Evolutionary conservation across 2,113 vertebrate genomes (phyloP).

Genomic region (Malurus melanocephalus): DNA sequence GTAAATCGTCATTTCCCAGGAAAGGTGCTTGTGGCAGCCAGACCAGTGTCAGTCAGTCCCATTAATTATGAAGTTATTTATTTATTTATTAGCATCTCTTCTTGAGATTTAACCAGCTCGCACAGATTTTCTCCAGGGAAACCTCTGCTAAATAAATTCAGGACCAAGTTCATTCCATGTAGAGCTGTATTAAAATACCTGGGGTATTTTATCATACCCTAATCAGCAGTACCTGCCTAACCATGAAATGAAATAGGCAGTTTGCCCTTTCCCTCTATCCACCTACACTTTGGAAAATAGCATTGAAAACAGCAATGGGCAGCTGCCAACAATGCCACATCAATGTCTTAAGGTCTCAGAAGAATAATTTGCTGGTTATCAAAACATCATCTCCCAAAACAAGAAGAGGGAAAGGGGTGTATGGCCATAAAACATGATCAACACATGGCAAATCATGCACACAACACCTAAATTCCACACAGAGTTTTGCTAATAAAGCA

Average conservation of each 20-base stretch:
- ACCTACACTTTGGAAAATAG: not conserved
- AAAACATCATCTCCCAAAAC: not conserved
- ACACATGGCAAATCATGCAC: not conserved
- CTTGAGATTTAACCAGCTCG: not conserved
- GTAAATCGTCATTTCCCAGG: slow-evolving; percentile 40
- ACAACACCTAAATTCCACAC: not conserved
- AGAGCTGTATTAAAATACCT: not conserved
- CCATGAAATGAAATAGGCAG: not conserved
- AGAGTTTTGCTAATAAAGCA: not conserved
- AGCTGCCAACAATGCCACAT: not conserved
- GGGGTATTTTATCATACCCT: not conserved
- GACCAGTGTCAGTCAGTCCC: not conserved
- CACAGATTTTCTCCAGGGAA: slow-evolving; percentile 11
- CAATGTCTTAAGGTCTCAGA: not conserved
- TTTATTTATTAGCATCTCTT: not conserved
- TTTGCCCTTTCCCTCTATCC: not conserved
- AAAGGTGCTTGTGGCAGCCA: not conserved
- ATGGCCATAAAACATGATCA: not conserved
- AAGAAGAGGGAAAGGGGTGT: not conserved
- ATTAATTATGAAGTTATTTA: slow-evolving; percentile 24
- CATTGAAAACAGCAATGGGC: not conserved
- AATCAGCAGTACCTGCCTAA: not conserved
- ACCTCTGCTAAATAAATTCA: not conserved
- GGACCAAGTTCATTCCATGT: not conserved
- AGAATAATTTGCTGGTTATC: not conserved